phyloP scores from a whole-genome alignment of 2,113 vertebrate genomes.

The Channa maculata region DNA sequence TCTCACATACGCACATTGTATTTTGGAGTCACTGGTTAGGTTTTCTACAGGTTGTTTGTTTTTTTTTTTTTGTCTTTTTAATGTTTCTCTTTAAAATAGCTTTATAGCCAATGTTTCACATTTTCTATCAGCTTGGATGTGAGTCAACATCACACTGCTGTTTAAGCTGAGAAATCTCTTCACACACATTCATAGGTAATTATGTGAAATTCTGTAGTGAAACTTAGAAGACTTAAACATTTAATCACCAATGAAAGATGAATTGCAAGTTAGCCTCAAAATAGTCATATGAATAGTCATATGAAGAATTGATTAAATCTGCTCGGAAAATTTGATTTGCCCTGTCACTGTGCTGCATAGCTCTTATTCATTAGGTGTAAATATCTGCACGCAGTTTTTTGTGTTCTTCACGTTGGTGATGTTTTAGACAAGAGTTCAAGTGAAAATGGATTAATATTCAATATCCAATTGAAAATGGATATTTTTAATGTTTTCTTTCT shows the following conservation, averaged over 20 bases:
- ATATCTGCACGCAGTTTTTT: conserved; percentile 2
- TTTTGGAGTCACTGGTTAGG: too few species aligned
- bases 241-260: conserved; percentile 15
- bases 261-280: background rate
- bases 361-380: background rate
- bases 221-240: background rate
- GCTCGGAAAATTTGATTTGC: background rate
- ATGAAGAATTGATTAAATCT: background rate
- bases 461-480: too few species aligned
- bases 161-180: background rate
- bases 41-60: background rate
- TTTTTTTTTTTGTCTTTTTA: background rate
- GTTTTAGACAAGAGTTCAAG: conserved; percentile 2
- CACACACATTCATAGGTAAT: background rate
- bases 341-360: background rate
- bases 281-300: background rate
- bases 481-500: background rate
- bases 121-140: background rate
- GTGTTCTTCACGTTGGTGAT: background rate
- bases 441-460: background rate
- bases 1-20: too few species aligned
- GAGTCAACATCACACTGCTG: background rate
- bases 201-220: background rate
- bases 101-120: background rate
- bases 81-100: background rate